Base-by-base conservation (phyloP, 1,140 invertebrate genomes). In the Brachystomella parvula region DNA sequence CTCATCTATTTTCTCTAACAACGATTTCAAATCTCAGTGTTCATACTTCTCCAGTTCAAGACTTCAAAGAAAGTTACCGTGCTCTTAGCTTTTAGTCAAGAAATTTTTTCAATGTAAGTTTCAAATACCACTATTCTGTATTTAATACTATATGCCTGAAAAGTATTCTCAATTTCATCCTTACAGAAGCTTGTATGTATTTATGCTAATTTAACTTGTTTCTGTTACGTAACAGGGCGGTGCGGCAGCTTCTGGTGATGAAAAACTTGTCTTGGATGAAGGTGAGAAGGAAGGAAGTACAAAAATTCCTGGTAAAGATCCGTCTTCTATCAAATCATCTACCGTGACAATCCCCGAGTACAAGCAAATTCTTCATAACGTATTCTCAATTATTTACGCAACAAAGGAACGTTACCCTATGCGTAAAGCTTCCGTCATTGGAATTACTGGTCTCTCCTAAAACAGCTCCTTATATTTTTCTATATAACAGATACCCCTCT, bases 331-430 rank as follows among this genome's bases (percentile, higher is more conserved):
- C n/a, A n/a, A n/a, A n/a, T n/a, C 15, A 30, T 56, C 63, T 39
- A 44, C 59, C 26, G 29, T 29, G 47, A 53, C 49, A 60, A 31
- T 66, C 58, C 61, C 61, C 47, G 65, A 68, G 64, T 68, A 71
- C 70, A 71, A 71, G 70, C 64, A 61, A 61, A 71, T 71, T 35
- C 44, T 71, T 64, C 32, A 44, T 33, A 68, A 64, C 47, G 61
- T 68, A 47, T 69, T 71, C 49, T 66, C 49, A 53, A 24, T 53
- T 17, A 12, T 53, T 53, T 26, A 53, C 24, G 15, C 12, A 26
- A 15, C 15, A 12, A 53, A 53, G 21, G 9, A 26, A 53, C 49
- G 12, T 24, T 12, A 12, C n/a, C 21, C 49, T 12, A 12, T 53
- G 6, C 12, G 49, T 24, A 53, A 26, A 53, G 49, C 24, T 6